Evolutionary conservation across 1,140 invertebrate genomes (phyloP).

Genomic region (Solen grandis): DNA sequence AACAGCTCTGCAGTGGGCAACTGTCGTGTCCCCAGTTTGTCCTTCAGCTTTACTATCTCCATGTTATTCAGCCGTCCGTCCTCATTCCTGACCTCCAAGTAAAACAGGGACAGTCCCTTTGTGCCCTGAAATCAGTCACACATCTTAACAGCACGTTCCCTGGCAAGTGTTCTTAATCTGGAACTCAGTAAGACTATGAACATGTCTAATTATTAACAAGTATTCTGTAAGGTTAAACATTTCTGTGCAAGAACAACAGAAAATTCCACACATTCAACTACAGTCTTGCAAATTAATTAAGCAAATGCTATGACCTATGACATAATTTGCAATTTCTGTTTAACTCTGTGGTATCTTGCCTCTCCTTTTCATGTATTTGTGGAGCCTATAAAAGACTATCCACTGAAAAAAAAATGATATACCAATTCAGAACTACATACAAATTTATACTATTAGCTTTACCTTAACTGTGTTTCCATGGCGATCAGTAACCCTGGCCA

Average conservation of each 20-base stretch:
- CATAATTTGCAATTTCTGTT: too few species aligned
- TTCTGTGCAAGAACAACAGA: not conserved
- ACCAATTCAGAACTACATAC: too few species aligned
- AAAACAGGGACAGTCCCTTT: conserved; percentile 84
- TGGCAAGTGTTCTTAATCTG: too few species aligned
- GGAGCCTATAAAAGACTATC: too few species aligned
- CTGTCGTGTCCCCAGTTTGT: conserved; percentile 85
- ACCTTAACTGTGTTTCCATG: conserved; percentile 79
- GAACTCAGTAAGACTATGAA: not conserved
- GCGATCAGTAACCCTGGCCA: conserved; percentile 82
- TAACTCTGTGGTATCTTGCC: too few species aligned
- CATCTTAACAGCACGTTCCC: too few species aligned
- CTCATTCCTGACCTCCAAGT: conserved; percentile 80
- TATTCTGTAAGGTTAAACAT: not conserved
- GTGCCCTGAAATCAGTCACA: conserved; percentile 79
- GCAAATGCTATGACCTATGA: too few species aligned
- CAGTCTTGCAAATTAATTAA: too few species aligned
- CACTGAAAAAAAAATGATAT: too few species aligned
- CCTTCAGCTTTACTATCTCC: conserved; percentile 83
- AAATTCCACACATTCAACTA: not conserved
- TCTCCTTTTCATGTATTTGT: too few species aligned
- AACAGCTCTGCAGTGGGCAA: conserved; percentile 85
- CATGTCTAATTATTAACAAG: not conserved
- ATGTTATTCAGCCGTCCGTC: conserved; percentile 83
- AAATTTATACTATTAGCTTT: too few species aligned